phyloP scores from a whole-genome alignment of 2,797 vertebrate genomes.

The Sebastiscus albofasciatus region DNA sequence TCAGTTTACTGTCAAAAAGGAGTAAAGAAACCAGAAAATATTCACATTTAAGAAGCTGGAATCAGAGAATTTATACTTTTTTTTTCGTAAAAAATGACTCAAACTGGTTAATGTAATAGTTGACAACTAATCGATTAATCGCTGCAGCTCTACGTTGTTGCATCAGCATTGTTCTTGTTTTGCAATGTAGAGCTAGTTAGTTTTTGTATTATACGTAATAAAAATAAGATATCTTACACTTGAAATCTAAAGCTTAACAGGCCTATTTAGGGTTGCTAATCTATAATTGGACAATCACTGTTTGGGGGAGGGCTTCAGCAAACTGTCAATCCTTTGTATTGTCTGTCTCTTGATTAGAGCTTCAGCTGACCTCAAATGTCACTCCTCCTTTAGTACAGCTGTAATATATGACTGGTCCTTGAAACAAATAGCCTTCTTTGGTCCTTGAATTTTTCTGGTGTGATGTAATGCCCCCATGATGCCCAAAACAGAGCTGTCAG shows the following conservation, averaged over 20 bases:
- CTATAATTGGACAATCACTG: background rate
- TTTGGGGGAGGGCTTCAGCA: background rate
- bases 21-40: too few species aligned
- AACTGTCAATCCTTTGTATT: background rate
- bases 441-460: conserved; percentile 16
- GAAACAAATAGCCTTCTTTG: conserved; percentile 11
- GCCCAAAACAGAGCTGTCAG: conserved; percentile 42
- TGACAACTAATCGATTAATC: too few species aligned
- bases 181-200: background rate
- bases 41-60: too few species aligned
- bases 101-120: too few species aligned
- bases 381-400: background rate
- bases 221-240: background rate
- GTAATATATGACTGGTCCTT: conserved; percentile 6
- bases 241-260: background rate
- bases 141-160: background rate
- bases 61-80: too few species aligned
- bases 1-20: too few species aligned
- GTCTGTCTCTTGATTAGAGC: background rate
- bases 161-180: background rate
- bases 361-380: background rate
- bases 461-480: conserved; percentile 35
- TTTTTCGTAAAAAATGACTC: too few species aligned
- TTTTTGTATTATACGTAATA: background rate
- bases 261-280: background rate